These are phyloP conservation scores for Corythornis vintsioides DNA, from an alignment of 2,113 vertebrate species.

Conservation along the genomic window DNA sequence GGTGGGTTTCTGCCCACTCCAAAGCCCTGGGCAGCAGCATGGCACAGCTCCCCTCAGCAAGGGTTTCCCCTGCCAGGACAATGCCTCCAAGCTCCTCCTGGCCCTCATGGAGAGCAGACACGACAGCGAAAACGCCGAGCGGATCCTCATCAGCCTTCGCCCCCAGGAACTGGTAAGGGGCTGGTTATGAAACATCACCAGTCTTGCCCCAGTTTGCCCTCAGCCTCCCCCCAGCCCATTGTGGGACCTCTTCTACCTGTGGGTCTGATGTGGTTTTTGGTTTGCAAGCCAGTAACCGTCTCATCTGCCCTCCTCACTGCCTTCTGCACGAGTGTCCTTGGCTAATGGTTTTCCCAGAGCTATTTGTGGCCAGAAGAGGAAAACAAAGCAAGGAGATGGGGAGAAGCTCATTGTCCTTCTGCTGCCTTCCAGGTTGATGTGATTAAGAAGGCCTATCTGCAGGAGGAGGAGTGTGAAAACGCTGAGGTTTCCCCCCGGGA, in stretches of 20 bases:
- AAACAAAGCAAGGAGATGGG: neutral
- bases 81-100: constrained; percentile 95
- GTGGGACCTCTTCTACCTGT: neutral
- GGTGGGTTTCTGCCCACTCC: neutral
- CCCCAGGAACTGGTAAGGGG: constrained; percentile 91
- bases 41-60: neutral
- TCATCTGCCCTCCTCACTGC: accelerated
- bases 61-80: constrained; percentile 81
- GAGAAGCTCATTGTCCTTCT: neutral
- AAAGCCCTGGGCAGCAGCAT: neutral
- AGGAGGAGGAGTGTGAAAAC: constrained; percentile 89
- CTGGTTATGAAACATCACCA: neutral
- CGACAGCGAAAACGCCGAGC: constrained; percentile 93
- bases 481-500: constrained; percentile 89
- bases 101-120: constrained; percentile 97
- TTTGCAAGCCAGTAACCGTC: neutral
- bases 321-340: neutral
- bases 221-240: accelerated
- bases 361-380: accelerated
- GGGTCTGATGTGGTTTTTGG: neutral
- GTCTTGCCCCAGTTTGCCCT: neutral
- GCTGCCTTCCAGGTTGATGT: constrained; percentile 85
- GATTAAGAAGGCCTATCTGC: constrained; percentile 93
- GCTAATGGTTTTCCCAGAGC: neutral
- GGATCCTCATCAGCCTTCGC: constrained; percentile 94